A percentile compares a stretch with the other conserved stretches of the same genome.
Evolutionary conservation across 2,113 vertebrate genomes (phyloP).

Genomic region (Salvelinus fontinalis): DNA sequence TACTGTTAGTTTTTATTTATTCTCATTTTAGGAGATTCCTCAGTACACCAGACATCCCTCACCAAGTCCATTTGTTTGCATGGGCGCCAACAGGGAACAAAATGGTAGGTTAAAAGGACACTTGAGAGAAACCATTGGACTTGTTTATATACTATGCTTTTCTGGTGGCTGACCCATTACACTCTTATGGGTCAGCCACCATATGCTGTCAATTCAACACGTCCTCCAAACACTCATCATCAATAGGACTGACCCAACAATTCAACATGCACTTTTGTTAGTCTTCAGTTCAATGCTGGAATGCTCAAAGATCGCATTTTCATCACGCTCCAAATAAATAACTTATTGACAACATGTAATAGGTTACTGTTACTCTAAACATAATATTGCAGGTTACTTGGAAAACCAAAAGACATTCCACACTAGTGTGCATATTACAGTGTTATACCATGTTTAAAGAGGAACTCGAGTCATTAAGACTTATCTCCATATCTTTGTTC

Average conservation of each 20-base stretch:
- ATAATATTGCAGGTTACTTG: too few relatives aligned
- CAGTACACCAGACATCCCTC: slow-evolving; percentile 74
- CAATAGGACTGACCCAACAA: not conserved
- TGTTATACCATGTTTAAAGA: too few relatives aligned
- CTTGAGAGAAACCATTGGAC: not conserved
- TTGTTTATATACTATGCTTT: not conserved
- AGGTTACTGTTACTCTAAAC: too few relatives aligned
- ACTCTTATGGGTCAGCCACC: too few relatives aligned
- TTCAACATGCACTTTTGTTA: not conserved
- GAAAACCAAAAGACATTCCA: too few relatives aligned
- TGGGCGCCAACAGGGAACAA: slow-evolving; percentile 90
- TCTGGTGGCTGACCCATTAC: not conserved
- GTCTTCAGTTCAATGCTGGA: not conserved
- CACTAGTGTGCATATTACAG: too few relatives aligned
- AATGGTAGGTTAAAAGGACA: slow-evolving; percentile 78
- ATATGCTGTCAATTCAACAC: not conserved
- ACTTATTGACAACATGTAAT: too few relatives aligned
- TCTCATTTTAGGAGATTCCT: slow-evolving; percentile 77
- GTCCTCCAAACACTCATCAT: slow-evolving; percentile 25
- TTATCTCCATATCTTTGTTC: not conserved
- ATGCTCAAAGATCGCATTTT: not conserved
- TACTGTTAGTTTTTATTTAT: slow-evolving; percentile 4
- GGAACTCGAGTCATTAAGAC: not conserved
- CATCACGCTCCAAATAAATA: too few relatives aligned
- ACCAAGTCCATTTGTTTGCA: slow-evolving; percentile 83